phyloP scores from a whole-genome alignment of 2,113 vertebrate species.

The Falco punctatus region DNA sequence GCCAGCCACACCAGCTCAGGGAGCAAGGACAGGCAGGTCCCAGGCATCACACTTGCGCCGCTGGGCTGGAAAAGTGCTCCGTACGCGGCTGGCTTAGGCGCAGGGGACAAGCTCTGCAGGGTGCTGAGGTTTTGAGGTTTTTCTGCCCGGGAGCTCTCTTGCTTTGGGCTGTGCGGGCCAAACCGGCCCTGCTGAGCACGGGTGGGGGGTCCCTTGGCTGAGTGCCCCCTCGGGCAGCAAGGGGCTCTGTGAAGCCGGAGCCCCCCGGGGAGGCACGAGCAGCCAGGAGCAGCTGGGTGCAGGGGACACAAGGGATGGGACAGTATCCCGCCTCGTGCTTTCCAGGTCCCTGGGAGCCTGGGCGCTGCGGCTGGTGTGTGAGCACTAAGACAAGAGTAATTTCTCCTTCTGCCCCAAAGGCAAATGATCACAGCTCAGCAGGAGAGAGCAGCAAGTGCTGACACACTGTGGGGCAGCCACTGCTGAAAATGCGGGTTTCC shows the following conservation, averaged over 20 bases:
- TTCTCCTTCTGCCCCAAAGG: not conserved
- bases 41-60: not conserved
- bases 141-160: not conserved
- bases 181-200: not conserved
- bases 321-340: not conserved
- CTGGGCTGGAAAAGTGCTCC: not conserved
- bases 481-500: not conserved
- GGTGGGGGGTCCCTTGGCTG: not conserved
- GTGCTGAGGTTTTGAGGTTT: not conserved
- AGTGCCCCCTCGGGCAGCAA: not conserved
- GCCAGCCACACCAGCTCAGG: fast-evolving
- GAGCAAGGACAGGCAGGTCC: not conserved
- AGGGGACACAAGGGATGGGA: not conserved
- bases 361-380: not conserved
- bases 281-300: not conserved
- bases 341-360: not conserved
- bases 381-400: not conserved
- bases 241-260: not conserved
- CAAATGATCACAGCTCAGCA: not conserved
- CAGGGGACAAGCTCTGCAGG: not conserved
- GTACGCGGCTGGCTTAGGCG: not conserved
- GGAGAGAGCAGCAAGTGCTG: not conserved
- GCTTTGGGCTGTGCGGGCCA: not conserved
- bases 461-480: not conserved
- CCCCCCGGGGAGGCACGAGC: too few relatives aligned